Base-by-base conservation (phyloP, 37 sponge, comb jelly and placozoan species). In the Crambe crambe region DNA sequence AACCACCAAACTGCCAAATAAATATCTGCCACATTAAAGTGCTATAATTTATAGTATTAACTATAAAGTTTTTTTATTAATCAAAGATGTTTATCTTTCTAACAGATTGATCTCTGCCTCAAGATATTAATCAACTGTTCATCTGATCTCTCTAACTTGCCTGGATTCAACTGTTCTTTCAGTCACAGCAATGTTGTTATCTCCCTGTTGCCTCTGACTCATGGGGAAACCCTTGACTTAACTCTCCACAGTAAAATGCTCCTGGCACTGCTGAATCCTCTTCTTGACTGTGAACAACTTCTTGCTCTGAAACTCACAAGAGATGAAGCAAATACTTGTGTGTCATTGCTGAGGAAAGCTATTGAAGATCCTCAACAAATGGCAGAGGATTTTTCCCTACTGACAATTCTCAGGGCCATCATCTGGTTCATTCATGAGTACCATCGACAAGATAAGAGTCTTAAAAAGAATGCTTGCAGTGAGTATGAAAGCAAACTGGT, bases 101-200 rank as follows among this genome's bases (percentile, higher is more conserved):
- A 23, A 62, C 15, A 62, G 63, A 27, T 62, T 62, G 26, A 62
- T 62, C 63, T 62, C 63, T 62, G 63, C 63, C 63, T 62, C n/a
- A 62, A 62, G 25, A 27, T 62, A 27, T 62, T 62, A 4, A 62
- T 62, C 6, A 62, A 62, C 15, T 62, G 63, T 62, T 8, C 63
- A 62, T 62, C 63, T 62, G 63, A 62, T 62, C 25, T 20, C 26
- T 23, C 63, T 8, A 62, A 62, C 25, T 62, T 62, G 63, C 63
- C 63, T 30, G 63, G 17, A 30, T 62, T 62, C 30, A 62, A 62
- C 15, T 30, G 17, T 20, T 30, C 63, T 23, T 18, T 62, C n/a
- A 62, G 30, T 62, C n/a, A 23, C 4, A 62, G 63, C 15, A 20
- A 62, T 62, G 25, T 18, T 62, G 15, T 62, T 27, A 4, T 62